phyloP scores from a whole-genome alignment of 2,888 invertebrate genomes.

The Suillia variegata region DNA sequence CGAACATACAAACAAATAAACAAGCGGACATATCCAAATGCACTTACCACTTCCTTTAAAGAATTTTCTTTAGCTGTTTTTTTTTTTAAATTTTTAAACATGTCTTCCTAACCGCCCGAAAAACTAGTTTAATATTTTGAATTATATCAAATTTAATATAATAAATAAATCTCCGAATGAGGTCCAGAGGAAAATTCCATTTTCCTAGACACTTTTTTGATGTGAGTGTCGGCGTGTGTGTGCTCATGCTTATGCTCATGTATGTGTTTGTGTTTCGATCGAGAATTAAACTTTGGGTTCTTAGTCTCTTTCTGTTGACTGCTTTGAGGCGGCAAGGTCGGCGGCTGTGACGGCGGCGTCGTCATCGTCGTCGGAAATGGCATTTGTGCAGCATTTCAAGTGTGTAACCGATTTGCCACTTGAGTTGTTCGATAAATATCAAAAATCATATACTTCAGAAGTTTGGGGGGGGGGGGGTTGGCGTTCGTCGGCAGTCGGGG shows the following conservation, averaged over 20 bases:
- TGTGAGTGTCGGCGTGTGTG: neutral
- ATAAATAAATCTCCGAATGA: constrained; percentile 51
- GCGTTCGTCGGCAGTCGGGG: neutral
- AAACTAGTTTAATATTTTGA: neutral
- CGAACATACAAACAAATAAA: no score
- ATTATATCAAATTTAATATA: no score
- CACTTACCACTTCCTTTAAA: no score
- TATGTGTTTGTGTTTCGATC: no score
- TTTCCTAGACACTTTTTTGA: constrained; percentile 28
- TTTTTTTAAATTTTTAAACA: no score
- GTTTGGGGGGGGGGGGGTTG: neutral
- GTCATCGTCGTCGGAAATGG: no score
- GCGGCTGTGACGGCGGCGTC: neutral
- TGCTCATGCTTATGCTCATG: no score
- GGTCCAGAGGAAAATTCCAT: constrained; percentile 52
- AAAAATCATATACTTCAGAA: constrained; percentile 35
- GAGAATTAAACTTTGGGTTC: no score
- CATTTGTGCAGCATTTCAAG: constrained; percentile 46
- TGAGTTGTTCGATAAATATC: constrained; percentile 54
- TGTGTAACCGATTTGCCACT: constrained; percentile 59
- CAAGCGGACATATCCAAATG: no score
- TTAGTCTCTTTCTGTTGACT: neutral
- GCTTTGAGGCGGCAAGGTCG: neutral
- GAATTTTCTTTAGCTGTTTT: no score
- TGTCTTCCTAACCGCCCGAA: neutral